Evolutionary conservation across 2,797 vertebrate species (phyloP).

Genomic region (Tachyglossus aculeatus): DNA sequence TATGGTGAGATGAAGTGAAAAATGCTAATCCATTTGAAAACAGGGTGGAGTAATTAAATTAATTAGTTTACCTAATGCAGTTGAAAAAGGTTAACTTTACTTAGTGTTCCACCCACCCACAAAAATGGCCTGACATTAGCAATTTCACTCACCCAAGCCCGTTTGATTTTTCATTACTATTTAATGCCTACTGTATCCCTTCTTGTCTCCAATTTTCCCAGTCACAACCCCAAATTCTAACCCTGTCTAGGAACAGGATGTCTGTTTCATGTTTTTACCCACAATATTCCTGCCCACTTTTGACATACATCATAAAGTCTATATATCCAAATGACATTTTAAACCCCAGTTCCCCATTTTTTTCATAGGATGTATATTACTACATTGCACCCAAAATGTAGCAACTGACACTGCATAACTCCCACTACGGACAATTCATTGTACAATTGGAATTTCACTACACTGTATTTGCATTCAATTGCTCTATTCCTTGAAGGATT

Average conservation of each 20-base stretch:
- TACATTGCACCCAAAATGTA: conserved; percentile 23
- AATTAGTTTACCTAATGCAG: too few relatives aligned
- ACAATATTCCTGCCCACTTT: conserved; percentile 56
- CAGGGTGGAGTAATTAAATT: too few relatives aligned
- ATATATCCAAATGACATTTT: conserved; percentile 5
- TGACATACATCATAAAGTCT: conserved; percentile 40
- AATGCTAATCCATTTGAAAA: too few relatives aligned
- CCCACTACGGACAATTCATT: conserved; percentile 13
- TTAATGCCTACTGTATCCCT: too few relatives aligned
- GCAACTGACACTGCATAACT: conserved; percentile 1
- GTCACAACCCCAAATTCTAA: conserved; percentile 16
- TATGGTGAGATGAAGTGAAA: too few relatives aligned
- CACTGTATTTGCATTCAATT: background rate
- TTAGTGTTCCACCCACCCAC: too few relatives aligned
- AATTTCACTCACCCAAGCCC: too few relatives aligned
- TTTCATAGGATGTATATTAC: background rate
- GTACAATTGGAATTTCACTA: conserved; percentile 5
- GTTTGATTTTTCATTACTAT: too few relatives aligned
- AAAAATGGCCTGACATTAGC: too few relatives aligned
- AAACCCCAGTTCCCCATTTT: conserved; percentile 22
- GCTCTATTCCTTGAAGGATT: background rate
- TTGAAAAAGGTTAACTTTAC: too few relatives aligned
- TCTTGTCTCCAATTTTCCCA: background rate
- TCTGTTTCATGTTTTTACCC: conserved; percentile 64
- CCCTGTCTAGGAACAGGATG: conserved; percentile 38